phyloP scores from a whole-genome alignment of 2,888 invertebrate genomes.

The Tanypteryx hageni region DNA sequence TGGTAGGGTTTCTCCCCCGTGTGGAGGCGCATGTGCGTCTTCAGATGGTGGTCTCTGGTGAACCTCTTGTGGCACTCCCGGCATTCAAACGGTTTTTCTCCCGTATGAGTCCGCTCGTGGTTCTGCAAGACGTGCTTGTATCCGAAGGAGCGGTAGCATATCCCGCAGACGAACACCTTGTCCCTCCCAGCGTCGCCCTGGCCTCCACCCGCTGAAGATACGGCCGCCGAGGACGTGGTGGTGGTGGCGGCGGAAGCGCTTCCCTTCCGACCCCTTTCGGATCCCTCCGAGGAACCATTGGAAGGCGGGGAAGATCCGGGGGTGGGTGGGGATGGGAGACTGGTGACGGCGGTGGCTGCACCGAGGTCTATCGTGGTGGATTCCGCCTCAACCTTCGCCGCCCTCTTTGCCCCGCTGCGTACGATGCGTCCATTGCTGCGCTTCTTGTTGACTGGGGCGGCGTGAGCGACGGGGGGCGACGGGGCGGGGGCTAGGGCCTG shows the following conservation, averaged over 20 bases:
- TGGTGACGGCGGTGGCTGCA: slow-evolving; percentile 74
- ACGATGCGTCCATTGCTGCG: slow-evolving; percentile 75
- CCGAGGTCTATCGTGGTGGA: slow-evolving; percentile 72
- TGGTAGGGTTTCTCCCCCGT: slow-evolving; percentile 96
- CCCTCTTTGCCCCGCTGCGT: slow-evolving; percentile 72
- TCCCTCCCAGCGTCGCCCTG: slow-evolving; percentile 77
- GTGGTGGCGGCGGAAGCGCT: slow-evolving; percentile 68
- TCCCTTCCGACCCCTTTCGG: slow-evolving; percentile 69
- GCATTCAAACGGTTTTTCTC: slow-evolving; percentile 96
- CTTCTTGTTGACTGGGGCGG: slow-evolving; percentile 59
- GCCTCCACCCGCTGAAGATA: neutral
- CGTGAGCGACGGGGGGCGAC: slow-evolving; percentile 35
- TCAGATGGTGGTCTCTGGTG: slow-evolving; percentile 94
- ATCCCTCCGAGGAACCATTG: slow-evolving; percentile 64
- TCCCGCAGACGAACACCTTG: slow-evolving; percentile 91
- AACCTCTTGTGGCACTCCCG: slow-evolving; percentile 94
- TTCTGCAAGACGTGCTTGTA: slow-evolving; percentile 97
- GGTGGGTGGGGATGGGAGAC: slow-evolving; percentile 78
- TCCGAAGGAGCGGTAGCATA: slow-evolving; percentile 92
- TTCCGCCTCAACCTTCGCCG: slow-evolving; percentile 67
- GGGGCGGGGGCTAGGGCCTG: slow-evolving; percentile 58
- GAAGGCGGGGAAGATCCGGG: slow-evolving; percentile 75
- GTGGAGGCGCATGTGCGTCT: slow-evolving; percentile 94
- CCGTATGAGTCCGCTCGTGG: slow-evolving; percentile 95
- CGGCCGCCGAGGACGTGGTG: neutral